These are phyloP conservation scores for Drosophila gunungcola DNA, from an alignment of 1,140 invertebrate genomes.

Conservation along the genomic window DNA sequence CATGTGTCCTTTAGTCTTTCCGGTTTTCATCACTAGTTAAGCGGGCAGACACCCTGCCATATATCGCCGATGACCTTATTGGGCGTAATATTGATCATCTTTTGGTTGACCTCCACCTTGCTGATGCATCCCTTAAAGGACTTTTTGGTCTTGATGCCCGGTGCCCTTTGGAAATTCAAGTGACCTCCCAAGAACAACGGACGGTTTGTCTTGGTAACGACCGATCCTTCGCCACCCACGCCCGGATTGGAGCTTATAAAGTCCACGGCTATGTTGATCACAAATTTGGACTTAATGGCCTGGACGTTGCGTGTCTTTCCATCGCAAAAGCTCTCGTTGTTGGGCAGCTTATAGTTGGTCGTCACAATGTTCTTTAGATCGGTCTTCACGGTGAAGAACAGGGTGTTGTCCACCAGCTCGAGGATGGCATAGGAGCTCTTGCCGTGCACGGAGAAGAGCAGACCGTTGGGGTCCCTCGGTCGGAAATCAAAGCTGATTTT, in stretches of 20 bases:
- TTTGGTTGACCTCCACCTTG: slow-evolving; percentile 89
- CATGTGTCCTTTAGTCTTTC: slow-evolving; percentile 26
- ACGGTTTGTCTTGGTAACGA: slow-evolving; percentile 91
- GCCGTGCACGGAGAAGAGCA: slow-evolving; percentile 93
- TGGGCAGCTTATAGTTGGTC: slow-evolving; percentile 89
- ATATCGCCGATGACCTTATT: slow-evolving; percentile 88
- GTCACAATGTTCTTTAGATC: slow-evolving; percentile 90
- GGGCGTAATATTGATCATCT: slow-evolving; percentile 86
- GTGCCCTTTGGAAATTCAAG: slow-evolving; percentile 86
- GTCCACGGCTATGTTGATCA: slow-evolving; percentile 76
- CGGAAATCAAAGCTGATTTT: slow-evolving; percentile 95
- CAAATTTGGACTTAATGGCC: slow-evolving; percentile 80
- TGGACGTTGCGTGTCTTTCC: slow-evolving; percentile 93
- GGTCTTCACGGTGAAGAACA: slow-evolving; percentile 94
- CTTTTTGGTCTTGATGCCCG: slow-evolving; percentile 86
- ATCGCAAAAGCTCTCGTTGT: slow-evolving; percentile 93
- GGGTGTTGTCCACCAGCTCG: slow-evolving; percentile 93
- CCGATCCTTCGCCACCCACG: slow-evolving; percentile 88
- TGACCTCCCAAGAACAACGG: slow-evolving; percentile 96
- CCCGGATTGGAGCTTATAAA: slow-evolving; percentile 71
- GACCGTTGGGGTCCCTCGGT: slow-evolving; percentile 92
- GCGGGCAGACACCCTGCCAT: slow-evolving; percentile 89
- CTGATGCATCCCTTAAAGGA: slow-evolving; percentile 94
- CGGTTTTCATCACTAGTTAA: slow-evolving; percentile 86
- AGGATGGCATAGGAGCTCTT: slow-evolving; percentile 93